These are phyloP conservation scores for Antechinus flavipes DNA, from an alignment of 2,113 vertebrate species.

Conservation along the genomic window DNA sequence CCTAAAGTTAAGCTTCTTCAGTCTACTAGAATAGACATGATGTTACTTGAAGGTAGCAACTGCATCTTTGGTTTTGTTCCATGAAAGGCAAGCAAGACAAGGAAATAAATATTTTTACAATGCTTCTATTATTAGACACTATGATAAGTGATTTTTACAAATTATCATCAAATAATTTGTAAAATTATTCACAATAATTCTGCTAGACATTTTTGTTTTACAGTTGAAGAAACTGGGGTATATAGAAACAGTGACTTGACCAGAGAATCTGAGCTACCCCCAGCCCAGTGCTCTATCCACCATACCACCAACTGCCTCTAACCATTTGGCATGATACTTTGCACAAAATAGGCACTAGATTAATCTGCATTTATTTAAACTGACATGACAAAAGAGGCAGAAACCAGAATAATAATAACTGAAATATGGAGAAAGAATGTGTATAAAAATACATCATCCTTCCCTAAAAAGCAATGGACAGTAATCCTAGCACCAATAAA, in stretches of 20 bases:
- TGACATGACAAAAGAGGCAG: neutral
- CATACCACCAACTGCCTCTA: neutral
- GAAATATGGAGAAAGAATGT: neutral
- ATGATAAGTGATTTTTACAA: neutral
- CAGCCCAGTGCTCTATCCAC: neutral
- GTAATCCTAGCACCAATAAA: neutral
- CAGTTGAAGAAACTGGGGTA: neutral
- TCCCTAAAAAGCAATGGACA: neutral
- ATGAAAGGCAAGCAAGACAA: neutral
- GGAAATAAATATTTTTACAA: neutral
- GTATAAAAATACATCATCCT: neutral
- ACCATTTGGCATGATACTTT: neutral
- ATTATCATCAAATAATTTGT: too few species aligned
- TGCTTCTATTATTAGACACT: neutral
- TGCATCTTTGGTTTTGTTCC: neutral
- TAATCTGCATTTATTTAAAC: neutral
- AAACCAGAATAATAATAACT: neutral
- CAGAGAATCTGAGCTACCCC: neutral
- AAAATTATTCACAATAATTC: neutral
- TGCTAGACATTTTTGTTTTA: neutral
- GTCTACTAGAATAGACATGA: neutral
- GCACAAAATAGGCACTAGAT: neutral
- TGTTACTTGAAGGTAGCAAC: neutral
- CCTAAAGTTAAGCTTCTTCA: neutral
- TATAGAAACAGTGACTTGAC: neutral